Evolutionary conservation across 2,113 vertebrate species (phyloP).

Genomic region (Orycteropus afer): DNA sequence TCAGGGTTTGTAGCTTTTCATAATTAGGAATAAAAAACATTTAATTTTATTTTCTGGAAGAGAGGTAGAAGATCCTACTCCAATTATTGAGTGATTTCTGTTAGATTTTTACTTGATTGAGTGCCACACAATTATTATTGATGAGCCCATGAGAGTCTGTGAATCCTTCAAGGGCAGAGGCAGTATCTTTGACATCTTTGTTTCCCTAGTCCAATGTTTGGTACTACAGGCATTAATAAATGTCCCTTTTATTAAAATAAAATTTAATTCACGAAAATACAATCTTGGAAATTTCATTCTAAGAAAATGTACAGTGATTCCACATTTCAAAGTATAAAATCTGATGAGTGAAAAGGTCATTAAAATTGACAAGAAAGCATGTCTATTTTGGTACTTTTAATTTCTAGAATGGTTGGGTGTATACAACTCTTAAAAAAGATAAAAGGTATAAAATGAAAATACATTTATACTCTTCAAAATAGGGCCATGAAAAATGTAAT

Average conservation of each 20-base stretch:
- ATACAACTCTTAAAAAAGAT: neutral
- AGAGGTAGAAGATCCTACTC: neutral
- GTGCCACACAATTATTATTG: neutral
- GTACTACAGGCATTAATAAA: neutral
- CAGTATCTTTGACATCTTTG: neutral
- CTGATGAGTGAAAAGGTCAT: neutral
- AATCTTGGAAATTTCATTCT: neutral
- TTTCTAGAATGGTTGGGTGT: neutral
- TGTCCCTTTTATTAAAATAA: neutral
- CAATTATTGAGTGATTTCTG: neutral
- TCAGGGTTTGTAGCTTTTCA: neutral
- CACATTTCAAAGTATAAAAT: neutral
- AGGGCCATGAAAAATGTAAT: neutral
- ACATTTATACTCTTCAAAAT: neutral
- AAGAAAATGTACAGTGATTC: neutral
- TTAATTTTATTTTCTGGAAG: neutral
- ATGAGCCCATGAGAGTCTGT: neutral
- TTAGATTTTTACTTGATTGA: neutral
- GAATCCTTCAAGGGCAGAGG: neutral
- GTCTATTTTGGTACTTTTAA: neutral
- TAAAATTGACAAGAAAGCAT: neutral
- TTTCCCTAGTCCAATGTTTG: neutral
- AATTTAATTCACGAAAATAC: constrained; percentile 24
- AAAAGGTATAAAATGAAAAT: neutral
- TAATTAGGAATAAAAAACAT: neutral